Percentiles rank a stretch among this genome's conserved stretches.
phyloP scores from a whole-genome alignment of 2,888 invertebrate species.

The Andrena hattorfiana region DNA sequence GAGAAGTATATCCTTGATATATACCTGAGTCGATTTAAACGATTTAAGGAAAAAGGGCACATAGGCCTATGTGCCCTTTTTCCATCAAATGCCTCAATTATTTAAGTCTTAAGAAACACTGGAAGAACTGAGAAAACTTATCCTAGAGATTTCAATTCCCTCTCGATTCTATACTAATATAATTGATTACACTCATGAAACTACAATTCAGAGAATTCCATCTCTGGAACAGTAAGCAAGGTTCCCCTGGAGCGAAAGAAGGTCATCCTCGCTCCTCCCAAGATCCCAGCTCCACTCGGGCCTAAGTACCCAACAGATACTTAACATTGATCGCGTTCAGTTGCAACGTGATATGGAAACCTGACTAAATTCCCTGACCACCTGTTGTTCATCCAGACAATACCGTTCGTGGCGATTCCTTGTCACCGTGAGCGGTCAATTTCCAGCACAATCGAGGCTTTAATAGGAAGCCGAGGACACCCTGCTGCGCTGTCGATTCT shows the following conservation, averaged over 20 bases:
- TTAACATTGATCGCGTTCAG: constrained; percentile 39
- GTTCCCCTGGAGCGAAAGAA: not conserved
- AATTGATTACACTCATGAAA: too few relatives aligned
- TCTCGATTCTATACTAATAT: too few relatives aligned
- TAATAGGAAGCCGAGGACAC: constrained; percentile 30
- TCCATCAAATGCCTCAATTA: too few relatives aligned
- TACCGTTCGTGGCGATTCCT: constrained; percentile 55
- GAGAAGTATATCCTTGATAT: too few relatives aligned
- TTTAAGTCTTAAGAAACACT: not conserved
- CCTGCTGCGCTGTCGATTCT: not conserved
- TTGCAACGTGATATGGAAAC: constrained; percentile 58
- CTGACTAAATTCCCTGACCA: constrained; percentile 59
- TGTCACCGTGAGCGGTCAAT: constrained; percentile 44
- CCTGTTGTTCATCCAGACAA: constrained; percentile 65
- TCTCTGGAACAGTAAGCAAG: not conserved
- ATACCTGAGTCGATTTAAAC: too few relatives aligned
- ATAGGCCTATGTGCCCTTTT: too few relatives aligned
- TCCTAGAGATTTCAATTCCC: not conserved
- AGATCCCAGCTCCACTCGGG: not conserved
- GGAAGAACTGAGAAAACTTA: not conserved
- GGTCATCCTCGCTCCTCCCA: not conserved
- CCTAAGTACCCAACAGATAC: not conserved
- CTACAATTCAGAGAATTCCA: not conserved
- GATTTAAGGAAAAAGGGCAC: too few relatives aligned
- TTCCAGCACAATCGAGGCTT: constrained; percentile 36